Percentiles rank a stretch among this genome's conserved stretches.
phyloP scores from a whole-genome alignment of 2,888 invertebrate genomes.

The Tyria jacobaeae region DNA sequence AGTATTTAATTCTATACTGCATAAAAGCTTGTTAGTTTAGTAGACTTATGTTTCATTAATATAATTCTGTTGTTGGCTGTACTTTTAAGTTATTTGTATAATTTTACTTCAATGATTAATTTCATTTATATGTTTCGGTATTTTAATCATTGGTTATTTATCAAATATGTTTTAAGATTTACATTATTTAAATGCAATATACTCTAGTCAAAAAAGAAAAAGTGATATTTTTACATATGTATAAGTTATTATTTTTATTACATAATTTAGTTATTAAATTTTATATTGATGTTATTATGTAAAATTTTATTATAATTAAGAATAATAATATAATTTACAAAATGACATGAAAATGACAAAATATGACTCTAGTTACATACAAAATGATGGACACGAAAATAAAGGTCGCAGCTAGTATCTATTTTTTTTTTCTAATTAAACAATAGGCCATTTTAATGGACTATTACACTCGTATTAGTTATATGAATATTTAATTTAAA shows the following conservation, averaged over 20 bases:
- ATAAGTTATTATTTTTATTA: neutral
- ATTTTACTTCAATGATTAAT: conserved; percentile 10
- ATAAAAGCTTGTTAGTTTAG: too few species aligned
- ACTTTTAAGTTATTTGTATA: neutral
- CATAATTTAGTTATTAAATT: too few species aligned
- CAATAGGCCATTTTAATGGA: neutral
- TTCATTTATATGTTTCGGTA: conserved; percentile 16
- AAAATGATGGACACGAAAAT: too few species aligned
- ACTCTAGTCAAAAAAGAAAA: conserved; percentile 7
- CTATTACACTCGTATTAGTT: neutral
- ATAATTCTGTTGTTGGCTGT: conserved; percentile 1
- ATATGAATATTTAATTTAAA: neutral
- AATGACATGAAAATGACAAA: too few species aligned
- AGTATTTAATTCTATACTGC: too few species aligned
- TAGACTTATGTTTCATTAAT: neutral
- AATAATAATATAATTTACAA: too few species aligned
- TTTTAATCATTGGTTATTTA: conserved; percentile 11
- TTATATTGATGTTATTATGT: too few species aligned
- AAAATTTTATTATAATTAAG: too few species aligned
- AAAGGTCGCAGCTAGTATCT: too few species aligned
- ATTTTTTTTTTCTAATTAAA: too few species aligned
- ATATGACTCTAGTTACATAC: too few species aligned
- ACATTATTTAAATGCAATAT: neutral
- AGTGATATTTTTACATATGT: neutral
- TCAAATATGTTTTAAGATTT: neutral